Evolutionary conservation across 1,140 invertebrate species (phyloP), one percentile per base, ranked within the genome.

Genomic region (Ceratoteleas bidentatus): DNA sequence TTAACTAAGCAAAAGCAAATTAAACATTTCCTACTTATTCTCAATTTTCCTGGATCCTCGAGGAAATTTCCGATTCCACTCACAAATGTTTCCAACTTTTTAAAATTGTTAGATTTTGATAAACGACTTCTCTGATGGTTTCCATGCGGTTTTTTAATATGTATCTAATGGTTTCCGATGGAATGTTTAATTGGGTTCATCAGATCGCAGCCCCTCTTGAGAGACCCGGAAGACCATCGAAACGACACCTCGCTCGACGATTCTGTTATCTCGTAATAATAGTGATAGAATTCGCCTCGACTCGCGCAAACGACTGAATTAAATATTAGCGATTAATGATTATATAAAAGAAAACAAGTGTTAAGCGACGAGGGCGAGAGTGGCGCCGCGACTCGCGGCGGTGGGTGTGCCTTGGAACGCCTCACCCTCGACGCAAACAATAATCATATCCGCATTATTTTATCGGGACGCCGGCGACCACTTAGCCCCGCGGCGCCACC

Each of bases 321-420:
- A 83, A 58, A 75, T 74, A 75, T 74, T 79, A 73, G 72, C 62
- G 58, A 81, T 53, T 68, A 80, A 66, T 66, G 60, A 68, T 68
- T 68, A 81, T 62, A 58, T 60, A 72, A 53, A 60, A 14, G 34
- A 2, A 15, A 43, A 16, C 15, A 24, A 24, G 24, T 24, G 24
- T 49, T 40, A 52, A 43, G 52, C 24, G 34, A 53, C n/a, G 74
- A 73, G 62, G 80, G 72, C 72, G 72, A 75, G 49, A 34, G 36
- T 15, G 58, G 15, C 50, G 58, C 33, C 43, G 54, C 24, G 68
- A 82, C 13, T 68, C 52, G 57, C 36, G 62, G 58, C 74, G 73
- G 80, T 74, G 87, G 86, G 87, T 82, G 86, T 89, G 87, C 87
- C 88, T 90, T 88, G 86, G 87, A 80, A 87, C 87, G 87, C 84